Conservation (phyloP, 2,113 vertebrate genomes). For the Dermatemys mawii region DNA sequence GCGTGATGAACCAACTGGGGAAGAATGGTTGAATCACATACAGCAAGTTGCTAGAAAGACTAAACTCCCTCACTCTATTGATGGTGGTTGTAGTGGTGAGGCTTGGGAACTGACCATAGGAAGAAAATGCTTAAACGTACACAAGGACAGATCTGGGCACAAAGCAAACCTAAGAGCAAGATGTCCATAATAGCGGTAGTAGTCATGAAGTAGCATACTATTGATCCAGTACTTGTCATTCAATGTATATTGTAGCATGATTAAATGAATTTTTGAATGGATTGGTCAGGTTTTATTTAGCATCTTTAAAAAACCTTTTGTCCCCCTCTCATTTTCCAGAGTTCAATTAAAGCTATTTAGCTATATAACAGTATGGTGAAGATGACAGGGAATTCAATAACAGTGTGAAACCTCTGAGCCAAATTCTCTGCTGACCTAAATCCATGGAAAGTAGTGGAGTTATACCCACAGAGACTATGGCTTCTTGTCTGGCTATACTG, state of each 20-base stretch:
- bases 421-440: background rate
- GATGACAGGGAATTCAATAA: background rate
- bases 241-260: background rate
- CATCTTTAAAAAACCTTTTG: background rate
- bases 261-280: background rate
- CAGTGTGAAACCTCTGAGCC: fast-evolving
- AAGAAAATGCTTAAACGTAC: background rate
- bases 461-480: background rate
- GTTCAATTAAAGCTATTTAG: background rate
- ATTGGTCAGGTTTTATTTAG: background rate
- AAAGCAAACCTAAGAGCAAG: background rate
- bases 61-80: background rate
- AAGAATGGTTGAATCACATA: background rate
- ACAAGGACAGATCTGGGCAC: background rate
- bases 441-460: background rate
- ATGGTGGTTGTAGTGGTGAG: background rate
- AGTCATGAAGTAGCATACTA: background rate
- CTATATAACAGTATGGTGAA: background rate
- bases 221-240: background rate
- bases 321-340: background rate
- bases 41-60: background rate
- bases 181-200: background rate
- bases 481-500: fast-evolving
- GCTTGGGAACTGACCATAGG: background rate
- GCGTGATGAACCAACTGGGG: background rate